Evolutionary conservation across 2,888 invertebrate genomes (phyloP).

Genomic region (Melieria crassipennis): DNA sequence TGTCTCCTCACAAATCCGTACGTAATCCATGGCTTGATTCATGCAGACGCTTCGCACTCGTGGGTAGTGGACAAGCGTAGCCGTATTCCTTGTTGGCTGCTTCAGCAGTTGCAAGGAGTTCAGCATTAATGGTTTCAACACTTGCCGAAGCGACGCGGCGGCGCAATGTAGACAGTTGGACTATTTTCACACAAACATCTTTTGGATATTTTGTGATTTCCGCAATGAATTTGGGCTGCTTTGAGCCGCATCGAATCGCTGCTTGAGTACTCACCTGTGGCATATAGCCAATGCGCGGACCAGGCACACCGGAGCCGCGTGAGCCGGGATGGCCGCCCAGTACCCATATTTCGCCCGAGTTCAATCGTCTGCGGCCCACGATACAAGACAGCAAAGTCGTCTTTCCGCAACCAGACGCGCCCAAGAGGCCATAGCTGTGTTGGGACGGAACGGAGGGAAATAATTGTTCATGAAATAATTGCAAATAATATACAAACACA

Average conservation of each 20-base stretch:
- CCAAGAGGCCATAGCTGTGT: slow-evolving; percentile 83
- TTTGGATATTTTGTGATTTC: neutral
- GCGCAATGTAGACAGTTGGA: no score
- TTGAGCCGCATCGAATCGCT: neutral
- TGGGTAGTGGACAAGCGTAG: neutral
- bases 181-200: neutral
- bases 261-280: slow-evolving; percentile 73
- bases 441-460: slow-evolving; percentile 15
- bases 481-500: neutral
- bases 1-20: slow-evolving; percentile 31
- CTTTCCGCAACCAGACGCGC: slow-evolving; percentile 92
- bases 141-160: neutral
- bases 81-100: slow-evolving; percentile 2
- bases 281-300: slow-evolving; percentile 91
- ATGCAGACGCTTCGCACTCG: slow-evolving; percentile 17
- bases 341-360: slow-evolving; percentile 86
- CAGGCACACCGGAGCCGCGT: slow-evolving; percentile 85
- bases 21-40: slow-evolving; percentile 29
- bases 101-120: slow-evolving; percentile 21
- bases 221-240: neutral
- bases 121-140: neutral
- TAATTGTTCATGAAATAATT: neutral
- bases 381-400: slow-evolving; percentile 88
- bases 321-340: slow-evolving; percentile 86
- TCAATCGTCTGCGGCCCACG: slow-evolving; percentile 81